Base-by-base conservation (phyloP, 2,888 invertebrate genomes). In the Pachycephus smyrnensis region DNA sequence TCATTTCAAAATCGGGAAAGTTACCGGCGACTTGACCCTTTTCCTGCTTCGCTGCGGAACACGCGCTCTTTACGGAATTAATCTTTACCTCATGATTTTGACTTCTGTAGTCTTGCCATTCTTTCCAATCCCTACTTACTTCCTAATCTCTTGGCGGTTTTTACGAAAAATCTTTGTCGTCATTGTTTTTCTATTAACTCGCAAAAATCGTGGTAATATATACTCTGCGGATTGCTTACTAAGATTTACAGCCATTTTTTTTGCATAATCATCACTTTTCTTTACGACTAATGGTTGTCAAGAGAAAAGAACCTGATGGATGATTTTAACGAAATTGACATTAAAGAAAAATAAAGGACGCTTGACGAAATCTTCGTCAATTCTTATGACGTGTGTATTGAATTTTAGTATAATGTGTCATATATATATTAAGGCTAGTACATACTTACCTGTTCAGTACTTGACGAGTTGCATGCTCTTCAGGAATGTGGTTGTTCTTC, bases 1-100 rank as follows among this genome's bases (percentile, higher is more conserved):
- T 81, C 81, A 79, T 86, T 86, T 86, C 84, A 85, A 85, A 86
- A 85, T 85, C 83, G 85, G 83, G 83, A 86, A 86, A 86, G 84
- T 78, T 77, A 78, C 75, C 77, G 80, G 73, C 79, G 81, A 79
- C 73, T 73, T 80, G 83, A 37, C 73, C n/a, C 33, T 75, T 55
- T 75, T 74, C 73, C 76, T 77, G 71, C 75, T 76, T 37, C 36
- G 36, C 73, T 55, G 35, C 76, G 23, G 73, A 55, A 30, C n/a
- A 23, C 23, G 55, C 55, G 55, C 55, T 55, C 55, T 55, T 23
- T 55, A 9, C 55, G 23, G 23, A 55, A 55, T 55, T 55, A 23
- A 55, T 55, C 55, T 55, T 55, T 55, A 55, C 55, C 55, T 55
- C 55, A 15, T 55, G 23, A 55, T 55, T 55, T 55, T 55, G 55